A percentile compares a stretch with the other conserved stretches of the same genome.
phyloP scores from a whole-genome alignment of 2,888 invertebrate species.

The Spodoptera exigua region DNA sequence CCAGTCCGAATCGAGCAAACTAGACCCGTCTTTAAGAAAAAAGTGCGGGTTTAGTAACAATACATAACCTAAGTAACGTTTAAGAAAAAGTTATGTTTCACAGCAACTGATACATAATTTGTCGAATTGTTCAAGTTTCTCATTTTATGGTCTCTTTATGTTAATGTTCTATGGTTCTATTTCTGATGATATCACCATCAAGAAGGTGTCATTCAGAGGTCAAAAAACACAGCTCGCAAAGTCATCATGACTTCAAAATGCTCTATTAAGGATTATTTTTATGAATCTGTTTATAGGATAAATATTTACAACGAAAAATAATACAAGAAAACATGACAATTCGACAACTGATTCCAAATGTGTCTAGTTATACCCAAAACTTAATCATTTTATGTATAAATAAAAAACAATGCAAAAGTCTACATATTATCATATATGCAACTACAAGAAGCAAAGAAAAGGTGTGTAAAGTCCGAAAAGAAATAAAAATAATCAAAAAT shows the following conservation, averaged over 20 bases:
- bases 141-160: slow-evolving; percentile 39
- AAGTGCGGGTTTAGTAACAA: too few species aligned
- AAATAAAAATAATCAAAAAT: slow-evolving; percentile 16
- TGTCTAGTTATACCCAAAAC: neutral
- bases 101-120: slow-evolving; percentile 8
- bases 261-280: too few species aligned
- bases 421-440: slow-evolving; percentile 1
- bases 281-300: too few species aligned
- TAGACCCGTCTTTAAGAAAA: too few species aligned
- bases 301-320: too few species aligned
- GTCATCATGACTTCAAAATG: too few species aligned
- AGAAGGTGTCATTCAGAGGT: too few species aligned
- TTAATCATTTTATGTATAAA: neutral
- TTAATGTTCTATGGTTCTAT: slow-evolving; percentile 35
- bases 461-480: neutral
- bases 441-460: slow-evolving; percentile 8
- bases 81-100: neutral
- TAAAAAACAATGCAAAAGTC: slow-evolving; percentile 6
- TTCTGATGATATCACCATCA: slow-evolving; percentile 29
- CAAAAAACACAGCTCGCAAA: too few species aligned
- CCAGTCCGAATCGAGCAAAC: too few species aligned
- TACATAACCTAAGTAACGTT: too few species aligned
- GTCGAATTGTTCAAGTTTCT: slow-evolving; percentile 22
- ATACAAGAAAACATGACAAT: too few species aligned
- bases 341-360: too few species aligned